Evolutionary conservation across 2,797 vertebrate genomes (phyloP).

Genomic region (Lagodon rhomboides): DNA sequence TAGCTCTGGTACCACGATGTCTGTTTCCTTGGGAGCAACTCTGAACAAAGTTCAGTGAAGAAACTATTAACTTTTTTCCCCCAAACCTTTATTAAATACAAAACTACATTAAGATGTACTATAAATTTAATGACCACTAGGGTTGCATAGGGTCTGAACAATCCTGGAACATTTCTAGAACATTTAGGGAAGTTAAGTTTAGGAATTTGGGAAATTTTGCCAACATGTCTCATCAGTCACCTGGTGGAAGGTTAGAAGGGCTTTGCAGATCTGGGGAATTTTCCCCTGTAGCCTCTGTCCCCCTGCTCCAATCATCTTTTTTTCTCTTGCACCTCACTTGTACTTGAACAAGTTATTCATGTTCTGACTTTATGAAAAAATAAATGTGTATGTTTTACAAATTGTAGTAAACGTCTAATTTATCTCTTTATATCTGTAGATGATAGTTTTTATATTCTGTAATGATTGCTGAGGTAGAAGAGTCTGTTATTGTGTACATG

Average conservation of each 20-base stretch:
- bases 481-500: neutral
- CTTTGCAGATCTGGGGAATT: too few relatives aligned
- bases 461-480: neutral
- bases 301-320: neutral
- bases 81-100: neutral
- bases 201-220: too few relatives aligned
- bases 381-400: too few relatives aligned
- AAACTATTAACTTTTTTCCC: neutral
- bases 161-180: too few relatives aligned
- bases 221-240: too few relatives aligned
- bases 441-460: neutral
- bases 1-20: neutral
- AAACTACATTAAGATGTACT: neutral
- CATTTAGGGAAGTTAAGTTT: too few relatives aligned
- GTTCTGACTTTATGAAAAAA: neutral
- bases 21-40: neutral
- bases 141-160: too few relatives aligned
- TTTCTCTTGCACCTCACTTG: too few relatives aligned
- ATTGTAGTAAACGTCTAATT: neutral
- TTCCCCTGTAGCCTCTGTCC: too few relatives aligned
- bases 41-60: neutral
- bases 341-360: neutral
- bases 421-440: neutral
- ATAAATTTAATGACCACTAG: neutral
- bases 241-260: too few relatives aligned